Percentiles rank a stretch among this genome's conserved stretches.
Evolutionary conservation across 2,113 vertebrate genomes (phyloP).

Genomic region (Catharus minimus): DNA sequence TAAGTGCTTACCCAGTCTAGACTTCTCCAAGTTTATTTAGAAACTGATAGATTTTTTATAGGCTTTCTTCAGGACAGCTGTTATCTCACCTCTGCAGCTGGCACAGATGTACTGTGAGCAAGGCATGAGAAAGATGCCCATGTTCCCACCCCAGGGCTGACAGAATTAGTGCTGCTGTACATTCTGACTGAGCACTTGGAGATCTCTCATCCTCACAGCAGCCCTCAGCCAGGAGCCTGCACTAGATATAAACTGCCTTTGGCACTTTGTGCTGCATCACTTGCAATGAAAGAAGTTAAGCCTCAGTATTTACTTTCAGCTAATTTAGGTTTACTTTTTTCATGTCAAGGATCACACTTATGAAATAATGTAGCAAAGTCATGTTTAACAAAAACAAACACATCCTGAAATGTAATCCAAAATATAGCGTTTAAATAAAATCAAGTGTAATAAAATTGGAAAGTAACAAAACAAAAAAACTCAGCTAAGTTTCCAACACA

Average conservation of each 20-base stretch:
- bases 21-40: background rate
- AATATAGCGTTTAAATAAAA: conserved; percentile 16
- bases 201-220: background rate
- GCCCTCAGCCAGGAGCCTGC: background rate
- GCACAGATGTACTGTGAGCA: background rate
- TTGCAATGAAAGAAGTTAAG: background rate
- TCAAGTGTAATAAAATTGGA: background rate
- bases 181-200: background rate
- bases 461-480: background rate
- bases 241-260: background rate
- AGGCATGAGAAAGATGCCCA: background rate
- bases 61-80: background rate
- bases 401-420: background rate
- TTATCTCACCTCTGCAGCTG: background rate
- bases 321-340: background rate
- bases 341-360: conserved; percentile 7
- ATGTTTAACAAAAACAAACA: conserved; percentile 28
- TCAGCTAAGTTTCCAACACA: background rate
- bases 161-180: background rate
- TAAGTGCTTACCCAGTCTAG: background rate
- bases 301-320: background rate
- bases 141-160: background rate
- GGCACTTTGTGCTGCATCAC: background rate
- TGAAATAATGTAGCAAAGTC: background rate
- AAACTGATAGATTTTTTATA: background rate